Evolutionary conservation across 2,113 vertebrate genomes (phyloP).

Genomic region (Riparia riparia): DNA sequence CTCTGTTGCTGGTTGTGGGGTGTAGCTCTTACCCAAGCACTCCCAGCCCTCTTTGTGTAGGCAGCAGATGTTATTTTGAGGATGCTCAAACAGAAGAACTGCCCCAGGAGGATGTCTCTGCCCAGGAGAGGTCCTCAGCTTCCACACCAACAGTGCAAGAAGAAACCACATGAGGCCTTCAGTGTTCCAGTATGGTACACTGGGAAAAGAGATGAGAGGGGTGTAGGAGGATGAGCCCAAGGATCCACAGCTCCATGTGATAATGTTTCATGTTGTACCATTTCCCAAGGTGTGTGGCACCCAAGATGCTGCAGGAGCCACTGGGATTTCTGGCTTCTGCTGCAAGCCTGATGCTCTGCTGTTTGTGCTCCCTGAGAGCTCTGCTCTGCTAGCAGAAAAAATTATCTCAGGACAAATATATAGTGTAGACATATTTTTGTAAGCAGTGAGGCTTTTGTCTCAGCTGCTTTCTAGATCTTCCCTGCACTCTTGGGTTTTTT

Average conservation of each 20-base stretch:
- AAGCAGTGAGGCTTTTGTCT: constrained; percentile 11
- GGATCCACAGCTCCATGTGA: neutral
- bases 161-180: neutral
- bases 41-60: neutral
- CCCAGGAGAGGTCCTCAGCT: neutral
- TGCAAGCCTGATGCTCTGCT: constrained; percentile 15
- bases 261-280: neutral
- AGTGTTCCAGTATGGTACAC: neutral
- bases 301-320: neutral
- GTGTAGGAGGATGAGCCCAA: neutral
- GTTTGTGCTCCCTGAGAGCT: neutral
- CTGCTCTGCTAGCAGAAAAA: constrained; percentile 4
- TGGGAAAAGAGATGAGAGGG: neutral
- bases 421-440: neutral
- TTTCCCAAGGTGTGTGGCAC: neutral
- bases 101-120: neutral
- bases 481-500: neutral
- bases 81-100: neutral
- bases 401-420: neutral
- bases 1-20: rapidly evolving
- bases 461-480: neutral
- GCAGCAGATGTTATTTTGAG: neutral
- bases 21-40: neutral
- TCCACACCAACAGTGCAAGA: neutral
- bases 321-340: constrained; percentile 6